Evolutionary conservation across 2,888 invertebrate genomes (phyloP).

Genomic region (Drosophila peninsularis): DNA sequence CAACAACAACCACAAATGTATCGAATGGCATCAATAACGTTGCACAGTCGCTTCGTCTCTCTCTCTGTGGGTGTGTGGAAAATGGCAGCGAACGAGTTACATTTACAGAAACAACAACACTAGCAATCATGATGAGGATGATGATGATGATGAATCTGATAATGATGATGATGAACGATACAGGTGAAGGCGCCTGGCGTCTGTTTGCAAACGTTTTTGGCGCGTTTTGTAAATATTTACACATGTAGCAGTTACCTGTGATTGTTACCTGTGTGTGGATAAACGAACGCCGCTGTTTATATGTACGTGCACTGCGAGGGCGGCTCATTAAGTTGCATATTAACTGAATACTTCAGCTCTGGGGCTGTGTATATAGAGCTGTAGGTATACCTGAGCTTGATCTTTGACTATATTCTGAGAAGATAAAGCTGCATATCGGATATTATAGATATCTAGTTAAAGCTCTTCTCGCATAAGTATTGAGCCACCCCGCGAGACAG

Average conservation of each 20-base stretch:
- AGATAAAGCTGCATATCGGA: too few relatives aligned
- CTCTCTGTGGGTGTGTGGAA: slow-evolving; percentile 3
- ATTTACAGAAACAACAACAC: slow-evolving; percentile 35
- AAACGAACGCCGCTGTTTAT: slow-evolving; percentile 11
- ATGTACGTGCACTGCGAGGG: slow-evolving; percentile 16
- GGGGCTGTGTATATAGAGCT: too few relatives aligned
- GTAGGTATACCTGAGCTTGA: too few relatives aligned
- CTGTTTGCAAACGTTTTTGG: slow-evolving; percentile 77
- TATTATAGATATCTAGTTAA: too few relatives aligned
- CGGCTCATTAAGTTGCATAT: too few relatives aligned
- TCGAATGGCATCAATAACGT: slow-evolving; percentile 73
- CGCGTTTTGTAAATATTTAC: slow-evolving; percentile 80
- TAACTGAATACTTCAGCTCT: too few relatives aligned
- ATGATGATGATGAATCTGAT: slow-evolving; percentile 28
- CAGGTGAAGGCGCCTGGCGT: slow-evolving; percentile 65
- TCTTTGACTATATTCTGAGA: too few relatives aligned
- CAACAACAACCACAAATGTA: slow-evolving; percentile 56
- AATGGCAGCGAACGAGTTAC: slow-evolving; percentile 50
- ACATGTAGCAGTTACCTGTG: slow-evolving; percentile 80
- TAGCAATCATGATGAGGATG: slow-evolving; percentile 28
- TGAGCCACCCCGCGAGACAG: slow-evolving; percentile 7
- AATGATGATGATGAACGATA: slow-evolving; percentile 54
- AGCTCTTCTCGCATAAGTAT: neutral
- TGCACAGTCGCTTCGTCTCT: slow-evolving; percentile 29
- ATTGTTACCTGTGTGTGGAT: slow-evolving; percentile 56